phyloP scores from a whole-genome alignment of 2,888 invertebrate genomes.

The Standfussiana lucernea region DNA sequence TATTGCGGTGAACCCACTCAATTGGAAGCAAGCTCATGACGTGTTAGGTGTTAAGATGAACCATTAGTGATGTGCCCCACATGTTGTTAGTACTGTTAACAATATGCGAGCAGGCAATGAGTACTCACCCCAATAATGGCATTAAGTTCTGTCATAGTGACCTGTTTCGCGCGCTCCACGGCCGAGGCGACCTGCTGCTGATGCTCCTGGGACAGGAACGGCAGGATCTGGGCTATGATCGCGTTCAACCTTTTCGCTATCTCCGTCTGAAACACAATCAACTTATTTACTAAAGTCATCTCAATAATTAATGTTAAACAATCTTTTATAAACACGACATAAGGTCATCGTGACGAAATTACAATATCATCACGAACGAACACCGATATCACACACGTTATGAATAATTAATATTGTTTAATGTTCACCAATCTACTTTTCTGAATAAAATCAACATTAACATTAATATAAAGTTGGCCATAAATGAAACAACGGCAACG shows the following conservation, averaged over 20 bases:
- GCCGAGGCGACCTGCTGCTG: constrained; percentile 98
- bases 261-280: constrained; percentile 94
- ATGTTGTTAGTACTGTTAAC: constrained; percentile 63
- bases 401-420: constrained; percentile 77
- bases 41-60: constrained; percentile 47
- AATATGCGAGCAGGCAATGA: constrained; percentile 63
- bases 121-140: constrained; percentile 97
- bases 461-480: constrained; percentile 80
- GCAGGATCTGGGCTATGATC: constrained; percentile 98
- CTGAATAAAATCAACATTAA: constrained; percentile 82
- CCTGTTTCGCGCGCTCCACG: constrained; percentile 98
- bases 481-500: constrained; percentile 77
- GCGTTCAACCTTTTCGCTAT: constrained; percentile 98
- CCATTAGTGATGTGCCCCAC: constrained; percentile 50
- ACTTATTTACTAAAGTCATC: constrained; percentile 45
- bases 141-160: constrained; percentile 98
- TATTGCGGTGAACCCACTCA: constrained; percentile 42
- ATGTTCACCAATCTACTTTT: constrained; percentile 76
- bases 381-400: constrained; percentile 73
- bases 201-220: constrained; percentile 97
- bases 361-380: constrained; percentile 68
- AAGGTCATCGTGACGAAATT: constrained; percentile 66
- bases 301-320: constrained; percentile 50
- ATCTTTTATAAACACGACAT: constrained; percentile 48
- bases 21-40: constrained; percentile 55